Evolutionary conservation across 2,888 invertebrate species (phyloP).

Genomic region (Dermolepida albohirtum): DNA sequence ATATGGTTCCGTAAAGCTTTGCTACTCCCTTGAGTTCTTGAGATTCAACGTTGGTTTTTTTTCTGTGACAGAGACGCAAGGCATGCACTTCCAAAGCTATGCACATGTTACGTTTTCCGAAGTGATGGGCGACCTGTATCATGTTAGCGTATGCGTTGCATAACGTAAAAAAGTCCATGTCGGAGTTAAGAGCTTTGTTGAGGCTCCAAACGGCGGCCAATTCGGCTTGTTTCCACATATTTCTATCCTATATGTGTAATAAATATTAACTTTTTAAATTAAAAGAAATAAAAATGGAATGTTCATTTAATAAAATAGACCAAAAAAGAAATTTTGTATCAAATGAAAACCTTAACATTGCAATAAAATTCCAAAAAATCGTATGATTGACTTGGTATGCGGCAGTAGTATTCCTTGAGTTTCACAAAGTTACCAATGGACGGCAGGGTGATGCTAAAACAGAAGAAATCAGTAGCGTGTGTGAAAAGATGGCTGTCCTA

Average conservation of each 20-base stretch:
- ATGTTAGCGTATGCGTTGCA: conserved; percentile 70
- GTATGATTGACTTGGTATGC: no score
- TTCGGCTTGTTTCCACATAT: conserved; percentile 65
- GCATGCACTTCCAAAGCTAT: conserved; percentile 63
- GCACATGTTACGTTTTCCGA: conserved; percentile 53
- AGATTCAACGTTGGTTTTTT: conserved; percentile 60
- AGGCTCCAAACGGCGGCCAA: conserved; percentile 72
- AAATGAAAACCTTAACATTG: no score
- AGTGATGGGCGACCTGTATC: conserved; percentile 61
- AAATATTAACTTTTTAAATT: conserved; percentile 40
- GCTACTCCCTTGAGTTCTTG: conserved; percentile 65
- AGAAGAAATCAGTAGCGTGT: no score
- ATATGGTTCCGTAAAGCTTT: conserved; percentile 64
- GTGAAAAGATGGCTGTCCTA: no score
- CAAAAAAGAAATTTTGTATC: no score
- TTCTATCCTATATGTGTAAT: conserved; percentile 51
- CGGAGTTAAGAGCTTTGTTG: conserved; percentile 67
- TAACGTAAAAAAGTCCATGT: conserved; percentile 68
- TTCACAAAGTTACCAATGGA: no score
- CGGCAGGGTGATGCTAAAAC: no score
- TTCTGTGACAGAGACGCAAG: conserved; percentile 62
- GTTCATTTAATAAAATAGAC: no score
- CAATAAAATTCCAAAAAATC: no score
- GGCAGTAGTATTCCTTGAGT: no score
- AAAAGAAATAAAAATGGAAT: no score